These are phyloP conservation scores for Lepidothrix coronata DNA, from an alignment of 2,113 vertebrate species.

Conservation along the genomic window DNA sequence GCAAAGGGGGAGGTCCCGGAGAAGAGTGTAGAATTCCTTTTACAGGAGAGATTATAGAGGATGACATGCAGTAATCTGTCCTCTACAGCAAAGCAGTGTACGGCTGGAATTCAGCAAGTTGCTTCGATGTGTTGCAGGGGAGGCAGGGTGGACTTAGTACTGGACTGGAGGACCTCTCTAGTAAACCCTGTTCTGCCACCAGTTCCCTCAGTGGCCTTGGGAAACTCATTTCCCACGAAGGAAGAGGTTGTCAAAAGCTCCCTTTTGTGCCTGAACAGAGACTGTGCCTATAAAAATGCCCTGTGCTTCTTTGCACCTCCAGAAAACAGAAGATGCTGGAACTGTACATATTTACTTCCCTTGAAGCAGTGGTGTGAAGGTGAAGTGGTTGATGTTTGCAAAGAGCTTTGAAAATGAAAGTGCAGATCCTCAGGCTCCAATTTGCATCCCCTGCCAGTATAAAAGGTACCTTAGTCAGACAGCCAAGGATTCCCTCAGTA, in stretches of 20 bases:
- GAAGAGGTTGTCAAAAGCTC: conserved; percentile 16
- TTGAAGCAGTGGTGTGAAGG: conserved; percentile 50
- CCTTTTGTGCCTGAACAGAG: background rate
- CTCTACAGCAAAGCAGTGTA: background rate
- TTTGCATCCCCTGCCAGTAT: conserved; percentile 61
- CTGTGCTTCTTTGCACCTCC: conserved; percentile 28
- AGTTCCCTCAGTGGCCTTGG: background rate
- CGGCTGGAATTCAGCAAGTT: background rate
- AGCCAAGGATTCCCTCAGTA: conserved; percentile 57
- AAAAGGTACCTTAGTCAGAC: conserved; percentile 53
- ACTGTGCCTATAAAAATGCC: background rate
- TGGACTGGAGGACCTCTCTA: background rate
- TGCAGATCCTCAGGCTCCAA: conserved; percentile 56
- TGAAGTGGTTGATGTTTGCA: conserved; percentile 62
- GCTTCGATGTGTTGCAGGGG: background rate
- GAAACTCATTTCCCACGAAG: background rate
- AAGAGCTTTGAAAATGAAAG: conserved; percentile 67
- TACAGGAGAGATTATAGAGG: conserved; percentile 7
- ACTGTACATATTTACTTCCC: conserved; percentile 58
- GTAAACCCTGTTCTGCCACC: background rate
- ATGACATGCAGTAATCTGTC: conserved; percentile 5
- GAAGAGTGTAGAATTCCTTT: background rate
- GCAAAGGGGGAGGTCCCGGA: rapidly evolving
- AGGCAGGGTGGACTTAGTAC: background rate
- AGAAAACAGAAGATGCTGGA: conserved; percentile 19